Percentiles rank a stretch among this genome's conserved stretches.
These are phyloP conservation scores for Prinia subflava DNA, from an alignment of 2,113 vertebrate genomes.

Conservation along the genomic window DNA sequence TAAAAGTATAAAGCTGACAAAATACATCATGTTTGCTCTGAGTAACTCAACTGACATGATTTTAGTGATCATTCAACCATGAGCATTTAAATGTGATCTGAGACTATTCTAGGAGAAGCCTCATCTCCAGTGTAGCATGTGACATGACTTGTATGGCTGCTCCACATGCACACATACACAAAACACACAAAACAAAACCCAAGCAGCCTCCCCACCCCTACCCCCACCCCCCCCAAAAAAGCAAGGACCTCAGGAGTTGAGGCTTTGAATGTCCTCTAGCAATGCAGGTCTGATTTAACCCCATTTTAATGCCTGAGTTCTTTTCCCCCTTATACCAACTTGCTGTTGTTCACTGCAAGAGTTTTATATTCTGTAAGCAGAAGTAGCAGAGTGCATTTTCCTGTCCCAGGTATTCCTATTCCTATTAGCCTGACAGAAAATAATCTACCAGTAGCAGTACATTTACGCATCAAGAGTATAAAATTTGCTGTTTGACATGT, in stretches of 20 bases:
- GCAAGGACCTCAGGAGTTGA: not conserved
- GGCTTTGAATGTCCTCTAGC: not conserved
- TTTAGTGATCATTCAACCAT: not conserved
- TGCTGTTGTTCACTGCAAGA: not conserved
- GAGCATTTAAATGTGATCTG: not conserved
- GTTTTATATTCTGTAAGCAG: not conserved
- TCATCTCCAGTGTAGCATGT: not conserved
- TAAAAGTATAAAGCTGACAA: not conserved
- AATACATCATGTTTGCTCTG: not conserved
- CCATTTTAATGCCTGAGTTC: not conserved
- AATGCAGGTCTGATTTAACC: not conserved
- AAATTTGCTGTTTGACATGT: not conserved
- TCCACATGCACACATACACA: not conserved
- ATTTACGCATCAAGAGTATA: not conserved
- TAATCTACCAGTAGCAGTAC: not conserved
- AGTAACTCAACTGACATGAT: not conserved
- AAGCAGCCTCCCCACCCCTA: not conserved
- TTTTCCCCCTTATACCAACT: not conserved
- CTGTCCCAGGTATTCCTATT: not conserved
- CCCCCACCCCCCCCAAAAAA: too few relatives aligned
- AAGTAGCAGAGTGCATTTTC: not conserved
- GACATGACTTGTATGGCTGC: not conserved
- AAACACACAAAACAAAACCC: not conserved
- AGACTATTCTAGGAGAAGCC: not conserved
- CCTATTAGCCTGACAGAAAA: not conserved